These are phyloP conservation scores for Hephaestus fuliginosus DNA, from an alignment of 2,797 vertebrate genomes.

Conservation along the genomic window DNA sequence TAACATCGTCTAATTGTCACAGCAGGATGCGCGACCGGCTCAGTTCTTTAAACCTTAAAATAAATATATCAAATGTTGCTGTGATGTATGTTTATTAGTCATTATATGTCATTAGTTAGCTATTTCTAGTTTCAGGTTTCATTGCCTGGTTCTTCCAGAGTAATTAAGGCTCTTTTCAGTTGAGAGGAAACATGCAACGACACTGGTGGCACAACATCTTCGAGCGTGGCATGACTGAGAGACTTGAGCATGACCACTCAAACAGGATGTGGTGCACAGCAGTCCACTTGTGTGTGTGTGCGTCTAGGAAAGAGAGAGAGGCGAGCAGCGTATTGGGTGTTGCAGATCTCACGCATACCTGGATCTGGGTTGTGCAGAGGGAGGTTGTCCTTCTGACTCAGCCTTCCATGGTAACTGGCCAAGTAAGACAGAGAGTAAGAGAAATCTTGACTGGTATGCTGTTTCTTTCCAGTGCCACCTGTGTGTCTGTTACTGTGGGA, in stretches of 20 bases:
- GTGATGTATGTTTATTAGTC: neutral
- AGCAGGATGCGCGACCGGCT: neutral
- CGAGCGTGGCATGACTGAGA: slow-evolving; percentile 35
- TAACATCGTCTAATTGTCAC: neutral
- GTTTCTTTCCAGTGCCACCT: slow-evolving; percentile 84
- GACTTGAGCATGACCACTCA: slow-evolving; percentile 52
- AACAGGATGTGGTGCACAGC: slow-evolving; percentile 63
- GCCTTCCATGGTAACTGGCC: slow-evolving; percentile 47
- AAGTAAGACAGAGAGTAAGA: slow-evolving; percentile 46
- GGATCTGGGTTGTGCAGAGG: slow-evolving; percentile 44
- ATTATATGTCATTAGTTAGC: slow-evolving; percentile 2
- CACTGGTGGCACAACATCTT: neutral
- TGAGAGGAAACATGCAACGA: neutral
- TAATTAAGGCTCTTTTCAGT: neutral
- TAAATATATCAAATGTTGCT: neutral
- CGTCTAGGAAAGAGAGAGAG: slow-evolving; percentile 4
- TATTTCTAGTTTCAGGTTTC: neutral
- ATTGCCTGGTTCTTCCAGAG: neutral
- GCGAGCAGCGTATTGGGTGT: slow-evolving; percentile 11
- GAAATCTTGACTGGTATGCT: slow-evolving; percentile 78
- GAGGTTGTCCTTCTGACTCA: slow-evolving; percentile 59
- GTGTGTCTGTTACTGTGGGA: slow-evolving; percentile 86
- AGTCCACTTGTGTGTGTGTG: slow-evolving; percentile 13
- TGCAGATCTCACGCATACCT: slow-evolving; percentile 58
- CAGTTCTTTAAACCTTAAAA: neutral